These are phyloP conservation scores for Lycopodina hypogea DNA, from an alignment of 37 sponge, comb jelly and placozoan species.

Conservation along the genomic window DNA sequence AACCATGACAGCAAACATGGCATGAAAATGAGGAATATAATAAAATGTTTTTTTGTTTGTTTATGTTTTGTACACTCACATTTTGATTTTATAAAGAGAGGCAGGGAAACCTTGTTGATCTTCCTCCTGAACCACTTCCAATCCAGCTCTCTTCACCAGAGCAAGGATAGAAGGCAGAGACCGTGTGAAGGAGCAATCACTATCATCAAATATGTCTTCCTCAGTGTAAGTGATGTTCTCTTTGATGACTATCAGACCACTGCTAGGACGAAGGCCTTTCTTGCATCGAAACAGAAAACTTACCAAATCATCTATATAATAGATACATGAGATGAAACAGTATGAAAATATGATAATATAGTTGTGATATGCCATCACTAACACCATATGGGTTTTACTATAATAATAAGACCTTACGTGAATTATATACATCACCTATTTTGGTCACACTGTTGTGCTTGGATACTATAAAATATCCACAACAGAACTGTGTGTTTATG, in stretches of 20 bases:
- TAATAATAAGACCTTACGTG: no score
- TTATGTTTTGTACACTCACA: slow-evolving; percentile 45
- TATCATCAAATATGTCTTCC: slow-evolving; percentile 60
- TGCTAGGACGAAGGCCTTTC: slow-evolving; percentile 40
- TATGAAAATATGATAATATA: no score
- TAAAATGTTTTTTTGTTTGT: no score
- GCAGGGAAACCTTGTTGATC: slow-evolving; percentile 67
- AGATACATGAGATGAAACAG: neutral
- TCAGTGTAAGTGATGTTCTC: slow-evolving; percentile 71
- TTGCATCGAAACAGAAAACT: slow-evolving; percentile 60
- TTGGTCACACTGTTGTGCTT: no score
- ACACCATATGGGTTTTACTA: no score
- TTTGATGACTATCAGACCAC: slow-evolving; percentile 85
- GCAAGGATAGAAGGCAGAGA: slow-evolving; percentile 33
- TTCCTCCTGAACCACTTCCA: slow-evolving; percentile 57
- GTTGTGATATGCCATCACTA: no score
- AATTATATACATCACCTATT: no score
- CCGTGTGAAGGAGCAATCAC: slow-evolving; percentile 83
- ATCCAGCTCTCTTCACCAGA: slow-evolving; percentile 51
- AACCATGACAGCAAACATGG: no score
- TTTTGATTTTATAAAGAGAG: slow-evolving; percentile 55
- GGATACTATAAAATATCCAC: no score
- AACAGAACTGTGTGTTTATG: no score
- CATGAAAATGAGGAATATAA: no score
- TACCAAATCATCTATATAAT: slow-evolving; percentile 70